Percentiles rank a stretch among this genome's conserved stretches.
phyloP scores from a whole-genome alignment of 2,797 vertebrate species.

The Spinus pinus region DNA sequence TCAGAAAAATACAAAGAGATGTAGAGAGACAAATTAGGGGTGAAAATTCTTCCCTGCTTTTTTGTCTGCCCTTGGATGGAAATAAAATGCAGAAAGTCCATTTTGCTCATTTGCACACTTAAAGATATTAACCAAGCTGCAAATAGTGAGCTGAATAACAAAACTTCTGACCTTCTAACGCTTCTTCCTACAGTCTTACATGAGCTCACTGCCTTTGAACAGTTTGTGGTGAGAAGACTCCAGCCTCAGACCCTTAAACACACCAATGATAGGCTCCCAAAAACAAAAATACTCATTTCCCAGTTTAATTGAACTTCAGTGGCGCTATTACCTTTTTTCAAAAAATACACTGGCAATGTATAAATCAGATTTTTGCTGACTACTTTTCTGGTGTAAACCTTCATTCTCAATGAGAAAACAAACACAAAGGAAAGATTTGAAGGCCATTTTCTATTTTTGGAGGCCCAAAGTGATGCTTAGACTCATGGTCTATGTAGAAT shows the following conservation, averaged over 20 bases:
- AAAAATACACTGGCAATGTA: background rate
- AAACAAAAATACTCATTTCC: background rate
- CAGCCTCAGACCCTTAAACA: background rate
- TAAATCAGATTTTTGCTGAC: background rate
- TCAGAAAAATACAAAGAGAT: background rate
- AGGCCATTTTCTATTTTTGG: background rate
- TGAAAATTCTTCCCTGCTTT: background rate
- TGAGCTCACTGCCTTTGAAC: background rate
- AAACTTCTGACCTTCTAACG: background rate
- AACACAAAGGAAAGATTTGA: background rate
- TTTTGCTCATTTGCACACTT: background rate
- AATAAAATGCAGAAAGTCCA: background rate
- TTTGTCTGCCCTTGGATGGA: background rate
- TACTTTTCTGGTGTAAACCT: background rate
- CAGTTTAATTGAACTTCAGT: background rate
- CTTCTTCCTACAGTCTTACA: background rate
- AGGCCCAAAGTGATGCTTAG: background rate
- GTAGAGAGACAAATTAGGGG: background rate
- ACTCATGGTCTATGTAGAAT: background rate
- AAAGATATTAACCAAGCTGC: background rate
- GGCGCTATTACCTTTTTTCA: background rate
- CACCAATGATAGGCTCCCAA: rapidly evolving
- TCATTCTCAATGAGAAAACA: background rate
- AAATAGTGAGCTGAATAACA: background rate
- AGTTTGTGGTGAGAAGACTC: background rate